Conservation (phyloP, 2,888 invertebrate genomes). For the Pheosia tremula region DNA sequence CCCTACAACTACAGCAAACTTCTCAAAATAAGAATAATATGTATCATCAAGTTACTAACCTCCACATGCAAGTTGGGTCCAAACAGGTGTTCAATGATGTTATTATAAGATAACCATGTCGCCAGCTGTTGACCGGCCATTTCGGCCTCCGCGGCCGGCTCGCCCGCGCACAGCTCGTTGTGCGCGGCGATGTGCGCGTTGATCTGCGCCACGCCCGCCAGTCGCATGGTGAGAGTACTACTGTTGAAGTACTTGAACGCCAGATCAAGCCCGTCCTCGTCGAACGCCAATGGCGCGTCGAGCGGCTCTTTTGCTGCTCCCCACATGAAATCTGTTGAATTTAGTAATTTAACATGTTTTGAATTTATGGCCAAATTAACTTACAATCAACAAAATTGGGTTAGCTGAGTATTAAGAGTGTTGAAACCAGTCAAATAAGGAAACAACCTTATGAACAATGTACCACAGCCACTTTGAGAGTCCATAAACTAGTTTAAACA, state of each 20-base stretch:
- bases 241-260: slow-evolving; percentile 99
- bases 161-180: slow-evolving; percentile 95
- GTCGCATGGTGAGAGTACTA: slow-evolving; percentile 95
- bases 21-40: too few relatives aligned
- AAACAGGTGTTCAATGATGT: slow-evolving; percentile 96
- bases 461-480: too few relatives aligned
- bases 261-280: slow-evolving; percentile 93
- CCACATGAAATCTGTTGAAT: slow-evolving; percentile 94
- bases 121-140: slow-evolving; percentile 93
- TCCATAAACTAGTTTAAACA: too few relatives aligned
- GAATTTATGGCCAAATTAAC: too few relatives aligned
- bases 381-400: too few relatives aligned
- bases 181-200: slow-evolving; percentile 96
- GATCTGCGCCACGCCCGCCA: slow-evolving; percentile 97
- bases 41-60: slow-evolving; percentile 69
- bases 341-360: background rate
- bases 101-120: slow-evolving; percentile 94
- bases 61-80: slow-evolving; percentile 99
- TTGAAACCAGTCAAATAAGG: too few relatives aligned
- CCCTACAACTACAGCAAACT: too few relatives aligned
- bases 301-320: slow-evolving; percentile 96
- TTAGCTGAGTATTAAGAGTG: too few relatives aligned
- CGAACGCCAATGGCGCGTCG: slow-evolving; percentile 93
- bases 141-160: slow-evolving; percentile 93
- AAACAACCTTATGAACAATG: too few relatives aligned